Evolutionary conservation across 2,113 vertebrate species (phyloP).

Genomic region (Felis chaus): DNA sequence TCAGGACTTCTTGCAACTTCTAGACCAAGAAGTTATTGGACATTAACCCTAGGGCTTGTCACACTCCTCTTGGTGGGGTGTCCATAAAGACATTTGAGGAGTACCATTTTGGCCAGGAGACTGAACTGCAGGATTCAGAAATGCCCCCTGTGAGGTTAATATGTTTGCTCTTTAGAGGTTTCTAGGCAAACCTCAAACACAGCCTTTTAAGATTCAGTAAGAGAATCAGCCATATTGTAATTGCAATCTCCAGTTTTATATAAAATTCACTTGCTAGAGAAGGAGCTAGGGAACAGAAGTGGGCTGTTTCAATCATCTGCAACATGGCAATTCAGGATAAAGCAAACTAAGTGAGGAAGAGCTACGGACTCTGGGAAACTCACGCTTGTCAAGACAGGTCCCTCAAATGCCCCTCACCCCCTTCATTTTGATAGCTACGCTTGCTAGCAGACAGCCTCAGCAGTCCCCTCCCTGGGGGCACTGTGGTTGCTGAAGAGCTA

Average conservation of each 20-base stretch:
- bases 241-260: neutral
- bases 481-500: neutral
- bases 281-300: neutral
- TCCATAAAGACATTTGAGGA: neutral
- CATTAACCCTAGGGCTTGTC: no score
- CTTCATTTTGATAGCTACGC: neutral
- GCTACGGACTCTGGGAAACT: neutral
- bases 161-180: neutral
- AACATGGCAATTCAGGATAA: neutral
- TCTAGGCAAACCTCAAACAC: neutral
- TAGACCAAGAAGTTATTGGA: neutral
- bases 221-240: neutral
- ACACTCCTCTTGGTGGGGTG: neutral
- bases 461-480: accelerated
- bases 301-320: neutral
- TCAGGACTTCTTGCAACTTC: neutral
- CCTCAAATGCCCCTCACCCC: neutral
- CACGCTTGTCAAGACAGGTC: neutral
- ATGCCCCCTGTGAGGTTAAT: neutral
- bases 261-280: neutral
- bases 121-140: neutral
- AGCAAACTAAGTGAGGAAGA: neutral
- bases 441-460: neutral
- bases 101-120: neutral
- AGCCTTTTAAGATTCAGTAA: neutral